A percentile compares a stretch with the other conserved stretches of the same genome.
phyloP scores from a whole-genome alignment of 2,797 vertebrate genomes.

The Typhlichthys subterraneus region DNA sequence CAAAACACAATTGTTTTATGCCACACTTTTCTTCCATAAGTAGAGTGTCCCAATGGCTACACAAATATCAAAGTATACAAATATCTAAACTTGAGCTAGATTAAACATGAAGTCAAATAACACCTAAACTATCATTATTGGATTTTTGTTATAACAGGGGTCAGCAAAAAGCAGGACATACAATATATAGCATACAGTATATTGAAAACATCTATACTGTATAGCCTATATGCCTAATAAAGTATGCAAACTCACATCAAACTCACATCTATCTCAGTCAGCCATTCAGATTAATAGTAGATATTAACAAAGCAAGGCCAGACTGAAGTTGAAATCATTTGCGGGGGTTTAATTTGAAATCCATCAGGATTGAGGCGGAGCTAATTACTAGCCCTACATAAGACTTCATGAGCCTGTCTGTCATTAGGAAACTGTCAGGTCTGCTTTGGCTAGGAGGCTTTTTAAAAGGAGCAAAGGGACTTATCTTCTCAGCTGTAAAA shows the following conservation, averaged over 20 bases:
- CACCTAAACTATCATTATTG: conserved; percentile 38
- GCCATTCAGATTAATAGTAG: conserved; percentile 58
- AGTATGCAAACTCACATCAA: conserved; percentile 28
- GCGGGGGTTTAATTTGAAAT: conserved; percentile 64
- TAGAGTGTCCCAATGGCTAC: background rate
- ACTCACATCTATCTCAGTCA: conserved; percentile 35
- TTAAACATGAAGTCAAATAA: conserved; percentile 46
- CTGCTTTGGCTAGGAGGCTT: conserved; percentile 54
- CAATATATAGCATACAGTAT: background rate
- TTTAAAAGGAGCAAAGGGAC: conserved; percentile 68
- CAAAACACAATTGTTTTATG: no score
- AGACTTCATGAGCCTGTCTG: conserved; percentile 61
- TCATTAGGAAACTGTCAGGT: conserved; percentile 69
- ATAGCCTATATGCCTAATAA: background rate
- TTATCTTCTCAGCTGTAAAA: conserved; percentile 80
- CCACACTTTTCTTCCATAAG: background rate
- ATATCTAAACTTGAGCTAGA: conserved; percentile 33
- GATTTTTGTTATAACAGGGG: conserved; percentile 20
- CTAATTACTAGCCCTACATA: conserved; percentile 27
- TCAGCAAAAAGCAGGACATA: conserved; percentile 22
- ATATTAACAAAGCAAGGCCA: conserved; percentile 57
- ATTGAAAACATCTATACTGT: no score
- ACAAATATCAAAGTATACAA: conserved; percentile 6
- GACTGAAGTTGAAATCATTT: conserved; percentile 64
- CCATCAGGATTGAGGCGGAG: conserved; percentile 41